Conservation (phyloP, 1,140 invertebrate species). For the Brachionus sp. region DNA sequence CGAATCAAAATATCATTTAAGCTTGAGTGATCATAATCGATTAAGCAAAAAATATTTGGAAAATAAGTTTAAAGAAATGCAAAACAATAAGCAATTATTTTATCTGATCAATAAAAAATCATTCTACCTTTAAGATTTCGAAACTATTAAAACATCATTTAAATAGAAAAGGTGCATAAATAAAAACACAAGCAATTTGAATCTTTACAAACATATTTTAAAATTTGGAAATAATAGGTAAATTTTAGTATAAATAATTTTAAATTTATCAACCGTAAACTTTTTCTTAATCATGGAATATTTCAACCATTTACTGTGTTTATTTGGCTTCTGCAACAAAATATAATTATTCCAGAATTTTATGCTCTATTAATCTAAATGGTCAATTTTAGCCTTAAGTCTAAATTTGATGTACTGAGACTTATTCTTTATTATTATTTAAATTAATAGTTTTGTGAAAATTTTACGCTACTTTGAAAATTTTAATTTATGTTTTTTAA, state of each 20-base stretch:
- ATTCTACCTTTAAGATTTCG: constrained; percentile 23
- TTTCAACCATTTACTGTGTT: not conserved
- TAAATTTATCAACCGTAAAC: not conserved
- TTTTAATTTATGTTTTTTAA: not conserved
- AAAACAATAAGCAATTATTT: not conserved
- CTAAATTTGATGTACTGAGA: not conserved
- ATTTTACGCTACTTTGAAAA: no score
- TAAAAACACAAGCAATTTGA: not conserved
- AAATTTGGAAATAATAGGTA: not conserved
- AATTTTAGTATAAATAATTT: not conserved
- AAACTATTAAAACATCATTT: not conserved
- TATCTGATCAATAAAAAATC: not conserved
- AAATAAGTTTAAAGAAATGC: not conserved
- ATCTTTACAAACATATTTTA: not conserved
- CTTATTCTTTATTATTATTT: not conserved
- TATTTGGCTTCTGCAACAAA: not conserved
- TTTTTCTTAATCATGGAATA: not conserved
- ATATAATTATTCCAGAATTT: not conserved
- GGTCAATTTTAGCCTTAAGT: not conserved
- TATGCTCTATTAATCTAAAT: not conserved
- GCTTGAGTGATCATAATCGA: not conserved
- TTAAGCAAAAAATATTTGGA: not conserved
- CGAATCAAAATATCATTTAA: not conserved
- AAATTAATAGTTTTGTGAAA: no score
- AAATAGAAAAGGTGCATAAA: not conserved